Conservation (phyloP, 2,888 invertebrate species). For the Pammene aurita region DNA sequence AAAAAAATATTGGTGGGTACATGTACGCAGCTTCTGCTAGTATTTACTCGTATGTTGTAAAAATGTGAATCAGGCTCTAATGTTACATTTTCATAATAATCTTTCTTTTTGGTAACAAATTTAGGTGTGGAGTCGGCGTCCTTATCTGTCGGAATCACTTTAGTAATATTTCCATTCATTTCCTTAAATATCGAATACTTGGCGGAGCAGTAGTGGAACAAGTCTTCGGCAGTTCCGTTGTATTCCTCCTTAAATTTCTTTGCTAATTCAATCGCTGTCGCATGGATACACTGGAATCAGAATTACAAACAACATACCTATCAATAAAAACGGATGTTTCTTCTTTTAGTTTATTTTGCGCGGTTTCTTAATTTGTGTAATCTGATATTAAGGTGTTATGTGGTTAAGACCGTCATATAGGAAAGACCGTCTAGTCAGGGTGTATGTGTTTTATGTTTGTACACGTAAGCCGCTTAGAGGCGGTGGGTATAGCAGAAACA, state of each 20-base stretch:
- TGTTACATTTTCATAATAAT: slow-evolving; percentile 84
- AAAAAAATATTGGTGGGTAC: slow-evolving; percentile 97
- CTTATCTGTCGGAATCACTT: slow-evolving; percentile 20
- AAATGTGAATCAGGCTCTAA: slow-evolving; percentile 91
- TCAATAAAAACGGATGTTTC: background rate
- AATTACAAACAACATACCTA: background rate
- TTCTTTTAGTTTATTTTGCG: too few relatives aligned
- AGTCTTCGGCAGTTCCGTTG: slow-evolving; percentile 66
- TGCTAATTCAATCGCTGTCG: slow-evolving; percentile 88
- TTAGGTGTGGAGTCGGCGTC: background rate
- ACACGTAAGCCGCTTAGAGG: too few relatives aligned
- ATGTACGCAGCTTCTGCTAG: slow-evolving; percentile 92
- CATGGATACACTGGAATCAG: slow-evolving; percentile 87
- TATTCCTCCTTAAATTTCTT: slow-evolving; percentile 80
- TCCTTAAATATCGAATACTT: slow-evolving; percentile 86
- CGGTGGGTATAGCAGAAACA: too few relatives aligned
- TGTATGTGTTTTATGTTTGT: too few relatives aligned
- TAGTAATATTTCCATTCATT: background rate
- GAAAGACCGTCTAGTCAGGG: too few relatives aligned
- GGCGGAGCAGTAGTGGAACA: slow-evolving; percentile 89
- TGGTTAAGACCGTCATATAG: too few relatives aligned
- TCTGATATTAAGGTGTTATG: too few relatives aligned
- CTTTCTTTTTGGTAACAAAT: slow-evolving; percentile 63
- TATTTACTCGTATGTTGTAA: slow-evolving; percentile 91
- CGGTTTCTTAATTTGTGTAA: too few relatives aligned